Percentiles rank a stretch among this genome's conserved stretches.
phyloP scores from a whole-genome alignment of 2,888 invertebrate genomes.

The Polyommatus icarus region DNA sequence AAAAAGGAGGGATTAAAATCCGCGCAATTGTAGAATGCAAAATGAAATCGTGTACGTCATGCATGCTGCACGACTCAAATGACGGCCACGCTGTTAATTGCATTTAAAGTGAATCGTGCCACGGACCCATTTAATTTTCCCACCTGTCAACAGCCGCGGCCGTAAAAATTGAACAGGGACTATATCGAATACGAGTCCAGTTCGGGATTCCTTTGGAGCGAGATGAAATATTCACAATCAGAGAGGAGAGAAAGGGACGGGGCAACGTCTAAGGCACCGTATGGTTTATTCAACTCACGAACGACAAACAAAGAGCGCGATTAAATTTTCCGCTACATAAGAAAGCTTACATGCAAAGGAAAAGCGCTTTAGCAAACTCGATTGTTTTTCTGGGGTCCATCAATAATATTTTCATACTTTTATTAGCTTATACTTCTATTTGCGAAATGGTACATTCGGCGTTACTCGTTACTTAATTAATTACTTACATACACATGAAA shows the following conservation, averaged over 20 bases:
- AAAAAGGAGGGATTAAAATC: slow-evolving; percentile 10
- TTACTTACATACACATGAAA: background rate
- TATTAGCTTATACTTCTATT: background rate
- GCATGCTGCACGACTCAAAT: slow-evolving; percentile 22
- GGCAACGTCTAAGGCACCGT: slow-evolving; percentile 47
- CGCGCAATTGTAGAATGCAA: slow-evolving; percentile 27
- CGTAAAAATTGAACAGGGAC: slow-evolving; percentile 57
- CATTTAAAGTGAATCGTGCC: slow-evolving; percentile 29
- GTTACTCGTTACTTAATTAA: background rate
- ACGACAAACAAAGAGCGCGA: slow-evolving; percentile 66
- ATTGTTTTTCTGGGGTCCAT: slow-evolving; percentile 42
- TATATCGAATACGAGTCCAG: slow-evolving; percentile 54
- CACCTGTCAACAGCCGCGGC: slow-evolving; percentile 54
- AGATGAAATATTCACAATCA: slow-evolving; percentile 48
- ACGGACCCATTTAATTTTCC: slow-evolving; percentile 44
- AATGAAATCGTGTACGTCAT: slow-evolving; percentile 18
- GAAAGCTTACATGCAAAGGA: slow-evolving; percentile 58
- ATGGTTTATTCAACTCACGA: slow-evolving; percentile 72
- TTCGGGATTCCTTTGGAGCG: slow-evolving; percentile 51
- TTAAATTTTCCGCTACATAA: slow-evolving; percentile 75
- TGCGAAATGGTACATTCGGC: background rate
- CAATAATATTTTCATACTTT: slow-evolving; percentile 33
- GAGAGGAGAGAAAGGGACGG: slow-evolving; percentile 49
- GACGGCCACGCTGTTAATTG: slow-evolving; percentile 28
- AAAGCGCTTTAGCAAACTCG: slow-evolving; percentile 50